These are phyloP conservation scores for Narcine bancroftii DNA, from an alignment of 2,113 vertebrate genomes.

Conservation along the genomic window DNA sequence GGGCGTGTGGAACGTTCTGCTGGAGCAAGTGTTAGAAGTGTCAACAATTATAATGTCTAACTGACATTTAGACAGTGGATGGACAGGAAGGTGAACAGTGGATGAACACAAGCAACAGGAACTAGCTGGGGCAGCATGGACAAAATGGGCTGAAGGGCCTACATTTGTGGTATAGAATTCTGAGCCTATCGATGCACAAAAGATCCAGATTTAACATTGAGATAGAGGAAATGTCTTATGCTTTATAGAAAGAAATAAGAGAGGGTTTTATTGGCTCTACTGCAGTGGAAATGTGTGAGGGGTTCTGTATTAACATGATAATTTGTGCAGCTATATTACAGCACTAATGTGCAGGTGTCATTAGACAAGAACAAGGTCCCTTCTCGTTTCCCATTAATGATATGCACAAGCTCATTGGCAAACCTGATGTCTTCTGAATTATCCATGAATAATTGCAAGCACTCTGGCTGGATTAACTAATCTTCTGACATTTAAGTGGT, in stretches of 20 bases:
- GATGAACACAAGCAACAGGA: no score
- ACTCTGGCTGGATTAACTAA: background rate
- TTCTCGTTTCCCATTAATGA: background rate
- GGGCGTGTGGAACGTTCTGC: no score
- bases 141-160: no score
- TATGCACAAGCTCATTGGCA: background rate
- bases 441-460: background rate
- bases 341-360: background rate
- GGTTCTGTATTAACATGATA: background rate
- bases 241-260: no score
- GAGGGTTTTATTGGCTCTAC: background rate
- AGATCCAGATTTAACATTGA: background rate
- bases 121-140: no score
- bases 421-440: background rate
- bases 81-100: no score
- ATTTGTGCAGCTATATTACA: background rate
- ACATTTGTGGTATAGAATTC: no score
- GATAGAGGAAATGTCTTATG: no score
- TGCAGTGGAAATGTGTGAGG: background rate
- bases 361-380: background rate
- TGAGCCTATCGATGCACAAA: background rate
- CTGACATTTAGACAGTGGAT: no score
- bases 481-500: constrained; percentile 24
- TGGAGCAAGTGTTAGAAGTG: no score
- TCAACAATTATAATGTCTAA: no score